Evolutionary conservation across 1,140 invertebrate species (phyloP), one percentile per base, ranked within the genome.

Genomic region (Pseudomyrmex dendroicus): DNA sequence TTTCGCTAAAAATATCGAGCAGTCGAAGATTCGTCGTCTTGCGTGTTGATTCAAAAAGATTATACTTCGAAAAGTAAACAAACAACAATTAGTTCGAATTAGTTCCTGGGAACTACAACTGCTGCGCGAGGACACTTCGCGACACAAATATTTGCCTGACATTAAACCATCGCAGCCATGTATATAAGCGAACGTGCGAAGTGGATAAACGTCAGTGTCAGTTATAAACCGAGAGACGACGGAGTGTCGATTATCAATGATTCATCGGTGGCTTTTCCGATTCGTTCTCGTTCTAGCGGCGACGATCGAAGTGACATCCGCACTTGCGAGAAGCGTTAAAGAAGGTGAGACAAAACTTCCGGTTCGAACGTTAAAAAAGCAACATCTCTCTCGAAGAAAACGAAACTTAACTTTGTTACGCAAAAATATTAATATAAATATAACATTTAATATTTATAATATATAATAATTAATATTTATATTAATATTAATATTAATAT

Each of bases 21-120:
- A 0, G 2, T 77, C 22, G 5, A 20, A 66, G 5, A 67, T 68
- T 56, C 35, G 5, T 25, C 50, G 9, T 0, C 50, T 44, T 56
- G 13, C 13, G 17, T 52, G 35, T 68, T 48, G 50, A 15, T 46
- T 56, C n/a, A 77, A 56, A 15, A 68, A 9, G 17, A 67, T 67
- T 22, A 56, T 35, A 35, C 54, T 17, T 68, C 13, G 22, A 67
- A 56, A 13, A 77, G 13, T 13, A 35, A 12, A 46, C 17, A 68
- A 77, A 77, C 50, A 77, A 77, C 25, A 77, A 77, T 68, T 68
- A 64, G 54, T 46, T 46, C 44, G 44, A 73, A 59, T 57, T 52
- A 72, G 52, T 67, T 68, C 15, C 74, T n/a, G 17, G 56, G 68
- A 17, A 35, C 35, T 68, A n/a, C 35, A 46, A 68, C 52, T 68